Conservation (phyloP, 1,140 invertebrate genomes). For the Riptortus pedestris region DNA sequence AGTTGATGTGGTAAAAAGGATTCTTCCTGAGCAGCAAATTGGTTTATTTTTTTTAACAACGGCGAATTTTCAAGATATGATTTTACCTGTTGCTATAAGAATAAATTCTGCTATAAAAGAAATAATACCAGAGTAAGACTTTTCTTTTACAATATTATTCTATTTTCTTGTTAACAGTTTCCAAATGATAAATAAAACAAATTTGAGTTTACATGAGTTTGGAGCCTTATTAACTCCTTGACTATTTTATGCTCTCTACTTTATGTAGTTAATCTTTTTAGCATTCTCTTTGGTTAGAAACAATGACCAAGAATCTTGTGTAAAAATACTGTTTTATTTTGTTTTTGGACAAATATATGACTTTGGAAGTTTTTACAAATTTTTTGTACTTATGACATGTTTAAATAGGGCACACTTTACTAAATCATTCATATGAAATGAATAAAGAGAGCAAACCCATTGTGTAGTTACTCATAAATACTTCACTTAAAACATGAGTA, state of each 20-base stretch:
- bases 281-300: background rate
- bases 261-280: background rate
- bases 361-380: too few species aligned
- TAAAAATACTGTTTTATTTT: constrained; percentile 3
- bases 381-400: too few species aligned
- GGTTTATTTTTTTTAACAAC: constrained; percentile 3
- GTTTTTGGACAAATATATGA: too few species aligned
- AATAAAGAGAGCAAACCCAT: too few species aligned
- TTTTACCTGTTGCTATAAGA: background rate
- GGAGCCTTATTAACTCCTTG: background rate
- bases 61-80: constrained; percentile 9
- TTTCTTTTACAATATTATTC: background rate
- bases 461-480: too few species aligned
- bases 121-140: background rate
- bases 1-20: background rate
- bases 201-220: background rate
- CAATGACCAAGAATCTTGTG: background rate
- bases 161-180: background rate
- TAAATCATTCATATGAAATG: too few species aligned
- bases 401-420: too few species aligned
- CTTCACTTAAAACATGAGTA: too few species aligned
- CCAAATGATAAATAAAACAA: background rate
- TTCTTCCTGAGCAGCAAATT: constrained; percentile 1
- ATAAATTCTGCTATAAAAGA: background rate
- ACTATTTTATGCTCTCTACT: background rate